A percentile compares a stretch with the other conserved stretches of the same genome.
These are phyloP conservation scores for Epistrophe grossulariae DNA, from an alignment of 2,888 invertebrate genomes.

Conservation along the genomic window DNA sequence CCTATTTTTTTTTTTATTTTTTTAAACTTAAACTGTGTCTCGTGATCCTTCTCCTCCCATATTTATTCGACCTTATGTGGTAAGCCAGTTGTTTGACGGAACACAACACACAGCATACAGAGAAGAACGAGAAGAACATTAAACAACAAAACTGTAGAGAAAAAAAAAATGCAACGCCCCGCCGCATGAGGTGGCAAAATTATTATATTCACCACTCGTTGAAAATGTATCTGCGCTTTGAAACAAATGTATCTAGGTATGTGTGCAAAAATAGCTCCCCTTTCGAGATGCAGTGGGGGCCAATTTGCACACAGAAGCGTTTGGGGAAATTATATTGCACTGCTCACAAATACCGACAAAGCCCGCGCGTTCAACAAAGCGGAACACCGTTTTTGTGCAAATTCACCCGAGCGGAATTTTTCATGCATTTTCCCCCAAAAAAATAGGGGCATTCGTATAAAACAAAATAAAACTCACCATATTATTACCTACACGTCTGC, in stretches of 20 bases:
- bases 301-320: conserved; percentile 24
- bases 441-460: background rate
- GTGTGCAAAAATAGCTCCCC: conserved; percentile 57
- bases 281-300: conserved; percentile 45
- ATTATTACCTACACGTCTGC: conserved; percentile 41
- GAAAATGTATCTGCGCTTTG: conserved; percentile 69
- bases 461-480: conserved; percentile 44
- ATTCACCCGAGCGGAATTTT: conserved; percentile 57
- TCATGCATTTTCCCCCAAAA: conserved; percentile 27
- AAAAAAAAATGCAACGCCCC: conserved; percentile 73
- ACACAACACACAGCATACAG: conserved; percentile 3
- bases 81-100: conserved; percentile 72
- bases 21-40: conserved; percentile 55
- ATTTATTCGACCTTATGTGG: conserved; percentile 72
- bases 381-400: conserved; percentile 54
- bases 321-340: conserved; percentile 54
- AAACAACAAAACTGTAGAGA: background rate
- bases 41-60: conserved; percentile 76
- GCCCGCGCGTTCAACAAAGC: conserved; percentile 54
- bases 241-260: conserved; percentile 35
- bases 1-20: conserved; percentile 5
- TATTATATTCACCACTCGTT: conserved; percentile 63
- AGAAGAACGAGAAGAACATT: conserved; percentile 14
- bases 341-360: conserved; percentile 21
- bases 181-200: conserved; percentile 57